These are phyloP conservation scores for Macquaria ambigua DNA, from an alignment of 2,113 vertebrate species.

Conservation along the genomic window DNA sequence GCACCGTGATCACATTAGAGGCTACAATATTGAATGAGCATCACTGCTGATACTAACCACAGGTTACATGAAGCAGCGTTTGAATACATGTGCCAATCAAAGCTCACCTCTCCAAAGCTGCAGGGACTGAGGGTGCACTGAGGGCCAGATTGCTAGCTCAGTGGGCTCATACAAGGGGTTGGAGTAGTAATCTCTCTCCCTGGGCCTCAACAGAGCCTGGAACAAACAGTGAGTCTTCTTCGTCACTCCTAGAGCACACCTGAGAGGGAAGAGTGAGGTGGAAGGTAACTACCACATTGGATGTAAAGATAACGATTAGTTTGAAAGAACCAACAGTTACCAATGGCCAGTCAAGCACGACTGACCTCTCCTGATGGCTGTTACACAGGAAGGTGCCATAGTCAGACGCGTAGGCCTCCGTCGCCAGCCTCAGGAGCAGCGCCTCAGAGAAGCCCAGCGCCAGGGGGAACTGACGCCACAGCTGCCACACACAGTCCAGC, in stretches of 20 bases:
- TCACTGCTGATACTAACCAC: background rate
- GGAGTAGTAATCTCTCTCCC: slow-evolving; percentile 70
- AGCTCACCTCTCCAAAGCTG: slow-evolving; percentile 89
- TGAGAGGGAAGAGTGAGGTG: slow-evolving; percentile 45
- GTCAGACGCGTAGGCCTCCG: slow-evolving; percentile 87
- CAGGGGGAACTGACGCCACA: slow-evolving; percentile 89
- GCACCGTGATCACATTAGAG: background rate
- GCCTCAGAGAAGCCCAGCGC: slow-evolving; percentile 88
- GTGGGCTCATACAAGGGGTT: slow-evolving; percentile 87
- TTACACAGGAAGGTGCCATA: slow-evolving; percentile 93
- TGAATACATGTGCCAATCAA: background rate
- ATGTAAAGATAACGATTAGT: background rate
- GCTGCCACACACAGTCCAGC: slow-evolving; percentile 92
- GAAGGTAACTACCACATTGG: background rate
- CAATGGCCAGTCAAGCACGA: background rate
- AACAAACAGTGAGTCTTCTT: slow-evolving; percentile 89
- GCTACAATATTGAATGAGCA: background rate
- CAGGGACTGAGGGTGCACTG: slow-evolving; percentile 89
- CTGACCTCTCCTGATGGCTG: slow-evolving; percentile 87
- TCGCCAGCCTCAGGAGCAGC: slow-evolving; percentile 87
- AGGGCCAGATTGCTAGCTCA: slow-evolving; percentile 89
- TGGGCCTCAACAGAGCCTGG: slow-evolving; percentile 80
- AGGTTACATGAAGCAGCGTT: background rate
- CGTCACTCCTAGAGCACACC: slow-evolving; percentile 85
- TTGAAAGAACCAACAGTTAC: background rate